Conservation (phyloP, 2,113 vertebrate genomes). For the Takifugu flavidus region DNA sequence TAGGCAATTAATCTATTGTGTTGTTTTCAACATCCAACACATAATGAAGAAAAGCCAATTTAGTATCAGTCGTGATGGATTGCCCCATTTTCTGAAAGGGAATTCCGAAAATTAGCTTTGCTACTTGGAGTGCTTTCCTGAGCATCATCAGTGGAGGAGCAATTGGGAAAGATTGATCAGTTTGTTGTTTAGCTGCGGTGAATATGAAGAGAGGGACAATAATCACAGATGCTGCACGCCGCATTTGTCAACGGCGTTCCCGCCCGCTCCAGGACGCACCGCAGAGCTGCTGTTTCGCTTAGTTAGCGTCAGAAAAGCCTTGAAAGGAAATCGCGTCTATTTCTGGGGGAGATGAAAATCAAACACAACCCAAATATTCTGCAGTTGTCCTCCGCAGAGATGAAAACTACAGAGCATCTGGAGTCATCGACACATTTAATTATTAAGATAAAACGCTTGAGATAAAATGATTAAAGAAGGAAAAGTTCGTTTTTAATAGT, state of each 20-base stretch:
- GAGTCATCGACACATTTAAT: too few species aligned
- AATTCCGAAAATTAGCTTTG: conserved; percentile 33
- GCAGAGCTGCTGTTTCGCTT: too few species aligned
- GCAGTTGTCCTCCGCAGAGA: too few species aligned
- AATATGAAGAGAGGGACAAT: conserved; percentile 35
- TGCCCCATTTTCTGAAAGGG: conserved; percentile 41
- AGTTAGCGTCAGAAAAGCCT: too few species aligned
- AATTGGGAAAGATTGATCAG: conserved; percentile 28
- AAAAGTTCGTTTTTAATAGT: too few species aligned
- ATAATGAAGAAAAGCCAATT: conserved; percentile 50
- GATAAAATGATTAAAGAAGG: too few species aligned
- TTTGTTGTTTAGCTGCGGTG: conserved; percentile 16
- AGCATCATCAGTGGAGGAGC: conserved; percentile 25
- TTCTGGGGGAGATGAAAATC: too few species aligned
- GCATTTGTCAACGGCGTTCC: conserved; percentile 10
- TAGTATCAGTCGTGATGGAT: conserved; percentile 59
- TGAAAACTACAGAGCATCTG: too few species aligned
- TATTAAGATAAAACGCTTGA: too few species aligned
- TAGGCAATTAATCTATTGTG: conserved; percentile 61
- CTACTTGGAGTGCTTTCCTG: conserved; percentile 20
- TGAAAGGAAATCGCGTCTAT: too few species aligned
- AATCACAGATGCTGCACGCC: conserved; percentile 26
- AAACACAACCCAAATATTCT: too few species aligned
- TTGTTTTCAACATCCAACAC: conserved; percentile 48
- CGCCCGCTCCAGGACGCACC: too few species aligned